Conservation (phyloP, 2,888 invertebrate species). For the Tolmerus cingulatus region DNA sequence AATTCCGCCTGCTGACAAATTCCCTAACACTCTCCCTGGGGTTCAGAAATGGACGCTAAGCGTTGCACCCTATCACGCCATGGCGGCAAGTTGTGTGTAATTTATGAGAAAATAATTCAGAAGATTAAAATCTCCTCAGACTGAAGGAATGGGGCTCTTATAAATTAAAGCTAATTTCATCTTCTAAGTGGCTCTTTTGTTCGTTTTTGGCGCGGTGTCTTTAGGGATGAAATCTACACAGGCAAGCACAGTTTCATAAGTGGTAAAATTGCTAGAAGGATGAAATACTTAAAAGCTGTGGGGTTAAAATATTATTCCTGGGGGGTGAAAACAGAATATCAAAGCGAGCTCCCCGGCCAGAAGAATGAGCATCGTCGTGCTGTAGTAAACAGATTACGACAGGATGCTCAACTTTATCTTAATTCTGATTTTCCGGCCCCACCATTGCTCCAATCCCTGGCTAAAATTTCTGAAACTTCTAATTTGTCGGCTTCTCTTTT, state of each 20-base stretch:
- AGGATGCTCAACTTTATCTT: constrained; percentile 6
- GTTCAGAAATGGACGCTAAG: neutral
- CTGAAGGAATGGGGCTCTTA: neutral
- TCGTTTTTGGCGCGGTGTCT: neutral
- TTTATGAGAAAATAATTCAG: constrained; percentile 21
- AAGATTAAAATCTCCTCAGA: constrained; percentile 24
- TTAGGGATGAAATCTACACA: neutral
- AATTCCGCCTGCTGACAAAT: neutral
- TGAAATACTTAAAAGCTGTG: constrained; percentile 35
- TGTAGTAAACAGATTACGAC: constrained; percentile 23
- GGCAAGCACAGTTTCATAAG: constrained; percentile 6
- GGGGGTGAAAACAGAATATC: constrained; percentile 20
- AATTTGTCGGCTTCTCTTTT: constrained; percentile 6
- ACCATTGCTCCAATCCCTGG: neutral
- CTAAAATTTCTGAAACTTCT: constrained; percentile 19
- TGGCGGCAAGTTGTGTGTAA: neutral
- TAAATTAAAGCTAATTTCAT: constrained; percentile 38
- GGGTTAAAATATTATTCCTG: constrained; percentile 26
- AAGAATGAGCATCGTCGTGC: neutral
- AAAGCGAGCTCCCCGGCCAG: neutral
- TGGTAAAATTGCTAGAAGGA: constrained; percentile 34
- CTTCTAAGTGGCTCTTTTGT: constrained; percentile 29
- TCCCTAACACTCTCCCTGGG: neutral
- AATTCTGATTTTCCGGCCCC: neutral
- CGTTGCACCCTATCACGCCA: neutral